These are phyloP conservation scores for Albula goreensis DNA, from an alignment of 2,113 vertebrate species.

Conservation along the genomic window DNA sequence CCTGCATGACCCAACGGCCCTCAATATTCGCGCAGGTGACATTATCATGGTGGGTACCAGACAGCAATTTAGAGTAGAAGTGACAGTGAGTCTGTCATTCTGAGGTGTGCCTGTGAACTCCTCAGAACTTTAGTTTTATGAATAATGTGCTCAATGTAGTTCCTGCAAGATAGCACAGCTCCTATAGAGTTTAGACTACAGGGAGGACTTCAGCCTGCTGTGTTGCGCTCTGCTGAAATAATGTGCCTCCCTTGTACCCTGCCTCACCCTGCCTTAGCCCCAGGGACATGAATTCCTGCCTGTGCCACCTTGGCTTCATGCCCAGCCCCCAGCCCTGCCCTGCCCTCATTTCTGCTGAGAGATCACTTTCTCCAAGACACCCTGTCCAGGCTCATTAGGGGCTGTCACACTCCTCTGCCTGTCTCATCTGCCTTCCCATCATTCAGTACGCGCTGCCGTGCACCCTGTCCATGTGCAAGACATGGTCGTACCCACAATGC, in stretches of 20 bases:
- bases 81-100: not conserved
- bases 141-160: not conserved
- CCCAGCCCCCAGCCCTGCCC: not conserved
- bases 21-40: constrained; percentile 90
- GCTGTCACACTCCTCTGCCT: not conserved
- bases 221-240: not conserved
- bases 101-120: not conserved
- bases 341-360: not conserved
- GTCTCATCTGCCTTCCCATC: not conserved
- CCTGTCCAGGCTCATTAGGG: not conserved
- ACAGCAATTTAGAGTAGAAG: not conserved
- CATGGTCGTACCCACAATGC: not conserved
- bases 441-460: not conserved
- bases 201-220: not conserved
- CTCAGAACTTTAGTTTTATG: not conserved
- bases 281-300: not conserved
- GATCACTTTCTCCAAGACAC: not conserved
- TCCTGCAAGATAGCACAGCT: not conserved
- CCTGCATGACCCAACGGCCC: constrained; percentile 90
- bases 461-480: not conserved
- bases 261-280: not conserved
- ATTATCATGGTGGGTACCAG: constrained; percentile 80
- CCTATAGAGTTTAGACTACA: not conserved
- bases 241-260: not conserved
- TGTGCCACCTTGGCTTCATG: not conserved